A percentile compares a stretch with the other conserved stretches of the same genome.
Conservation (phyloP, 2,797 vertebrate genomes). For the Siniperca obscura region DNA sequence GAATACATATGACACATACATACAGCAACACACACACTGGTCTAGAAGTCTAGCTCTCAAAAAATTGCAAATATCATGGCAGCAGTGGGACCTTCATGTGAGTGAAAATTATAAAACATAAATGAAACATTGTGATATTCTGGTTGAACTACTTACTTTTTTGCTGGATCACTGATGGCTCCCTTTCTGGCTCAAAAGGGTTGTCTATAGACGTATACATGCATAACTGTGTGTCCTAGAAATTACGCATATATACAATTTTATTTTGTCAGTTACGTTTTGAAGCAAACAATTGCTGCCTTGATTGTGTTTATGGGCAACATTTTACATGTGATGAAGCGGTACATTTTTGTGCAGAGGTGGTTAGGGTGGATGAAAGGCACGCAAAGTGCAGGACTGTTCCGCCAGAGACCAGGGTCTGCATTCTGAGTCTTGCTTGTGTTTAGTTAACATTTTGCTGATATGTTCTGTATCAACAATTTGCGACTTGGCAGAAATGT, state of each 20-base stretch:
- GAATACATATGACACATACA: neutral
- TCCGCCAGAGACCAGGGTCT: neutral
- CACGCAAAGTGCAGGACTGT: neutral
- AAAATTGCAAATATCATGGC: neutral
- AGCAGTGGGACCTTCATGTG: neutral
- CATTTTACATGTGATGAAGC: neutral
- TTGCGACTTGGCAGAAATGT: too few relatives aligned
- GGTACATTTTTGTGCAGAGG: neutral
- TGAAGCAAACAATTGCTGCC: neutral
- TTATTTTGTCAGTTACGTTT: too few relatives aligned
- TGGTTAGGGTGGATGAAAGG: too few relatives aligned
- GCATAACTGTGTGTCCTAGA: neutral
- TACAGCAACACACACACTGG: neutral
- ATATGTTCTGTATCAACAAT: neutral
- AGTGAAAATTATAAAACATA: neutral
- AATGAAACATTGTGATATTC: neutral
- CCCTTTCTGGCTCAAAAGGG: neutral
- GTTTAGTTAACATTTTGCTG: neutral
- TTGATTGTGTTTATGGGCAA: neutral
- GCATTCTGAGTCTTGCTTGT: too few relatives aligned
- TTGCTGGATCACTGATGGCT: neutral
- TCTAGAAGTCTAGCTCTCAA: neutral
- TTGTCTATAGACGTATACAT: too few relatives aligned
- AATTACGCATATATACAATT: neutral
- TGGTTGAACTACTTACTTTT: neutral